A percentile compares a stretch with the other conserved stretches of the same genome.
Evolutionary conservation across 2,113 vertebrate species (phyloP).

Genomic region (Campylorhamphus procurvoides): DNA sequence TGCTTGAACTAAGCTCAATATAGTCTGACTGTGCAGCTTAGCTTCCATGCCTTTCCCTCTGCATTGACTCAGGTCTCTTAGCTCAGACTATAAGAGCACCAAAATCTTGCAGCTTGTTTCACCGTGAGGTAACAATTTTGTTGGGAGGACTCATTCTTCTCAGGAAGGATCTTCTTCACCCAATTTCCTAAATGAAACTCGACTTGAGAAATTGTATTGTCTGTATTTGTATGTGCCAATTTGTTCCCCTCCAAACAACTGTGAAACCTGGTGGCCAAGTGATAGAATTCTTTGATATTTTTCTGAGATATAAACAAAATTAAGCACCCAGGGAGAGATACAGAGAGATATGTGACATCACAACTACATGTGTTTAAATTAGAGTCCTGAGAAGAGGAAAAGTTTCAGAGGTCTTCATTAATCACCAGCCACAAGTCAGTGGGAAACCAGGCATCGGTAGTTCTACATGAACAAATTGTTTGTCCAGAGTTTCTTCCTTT

Average conservation of each 20-base stretch:
- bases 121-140: neutral
- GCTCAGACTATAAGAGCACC: neutral
- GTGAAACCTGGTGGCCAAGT: neutral
- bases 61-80: neutral
- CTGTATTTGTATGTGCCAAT: neutral
- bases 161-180: neutral
- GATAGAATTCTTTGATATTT: neutral
- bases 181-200: neutral
- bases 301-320: slow-evolving; percentile 28
- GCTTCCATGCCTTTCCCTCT: neutral
- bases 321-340: neutral
- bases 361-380: slow-evolving; percentile 34
- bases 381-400: slow-evolving; percentile 62
- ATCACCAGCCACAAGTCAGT: slow-evolving; percentile 41
- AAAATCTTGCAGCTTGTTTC: neutral
- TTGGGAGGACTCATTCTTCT: neutral
- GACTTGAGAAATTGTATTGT: neutral
- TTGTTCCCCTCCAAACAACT: neutral
- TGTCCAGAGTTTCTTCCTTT: slow-evolving; percentile 33
- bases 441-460: slow-evolving; percentile 46
- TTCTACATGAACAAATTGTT: slow-evolving; percentile 39
- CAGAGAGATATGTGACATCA: neutral
- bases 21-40: neutral
- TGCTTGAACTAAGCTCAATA: neutral
- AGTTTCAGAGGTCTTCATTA: slow-evolving; percentile 60